Evolutionary conservation across 2,888 invertebrate species (phyloP).

Genomic region (Pocota personata): DNA sequence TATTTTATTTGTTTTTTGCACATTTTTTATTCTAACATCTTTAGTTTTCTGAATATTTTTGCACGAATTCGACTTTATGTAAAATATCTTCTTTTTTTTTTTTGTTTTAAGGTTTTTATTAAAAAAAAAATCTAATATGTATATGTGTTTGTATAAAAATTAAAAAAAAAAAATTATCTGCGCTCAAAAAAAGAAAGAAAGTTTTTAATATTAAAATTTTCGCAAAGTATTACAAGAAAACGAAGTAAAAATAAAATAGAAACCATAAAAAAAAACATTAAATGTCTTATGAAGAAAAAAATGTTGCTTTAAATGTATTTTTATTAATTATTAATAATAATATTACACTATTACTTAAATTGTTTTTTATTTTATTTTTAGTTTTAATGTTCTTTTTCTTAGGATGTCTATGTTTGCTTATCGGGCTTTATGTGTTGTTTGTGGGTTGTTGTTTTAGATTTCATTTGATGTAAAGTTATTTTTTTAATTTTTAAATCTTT

Average conservation of each 20-base stretch:
- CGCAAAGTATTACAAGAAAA: background rate
- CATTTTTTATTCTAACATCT: background rate
- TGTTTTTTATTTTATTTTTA: background rate
- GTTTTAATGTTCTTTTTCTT: background rate
- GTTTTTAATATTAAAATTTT: conserved; percentile 18
- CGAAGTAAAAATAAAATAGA: background rate
- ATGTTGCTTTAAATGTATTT: conserved; percentile 59
- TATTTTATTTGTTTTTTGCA: background rate
- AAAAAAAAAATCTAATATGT: background rate
- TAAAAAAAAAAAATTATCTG: conserved; percentile 6
- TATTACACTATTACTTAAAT: conserved; percentile 10
- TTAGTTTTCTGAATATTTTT: background rate
- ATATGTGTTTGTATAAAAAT: background rate
- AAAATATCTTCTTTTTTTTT: background rate
- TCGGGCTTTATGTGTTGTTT: background rate
- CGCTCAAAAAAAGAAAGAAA: conserved; percentile 19
- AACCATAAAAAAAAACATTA: background rate
- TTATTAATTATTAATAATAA: conserved; percentile 46
- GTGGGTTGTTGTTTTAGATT: too few species aligned
- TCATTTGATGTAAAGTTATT: too few species aligned
- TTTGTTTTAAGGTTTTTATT: background rate
- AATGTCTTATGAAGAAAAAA: conserved; percentile 35
- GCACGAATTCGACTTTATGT: background rate
- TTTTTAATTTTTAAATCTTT: too few species aligned
- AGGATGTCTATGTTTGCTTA: background rate